Percentiles rank a stretch among this genome's conserved stretches.
These are phyloP conservation scores for Bubo scandiacus DNA, from an alignment of 2,113 vertebrate species.

Conservation along the genomic window DNA sequence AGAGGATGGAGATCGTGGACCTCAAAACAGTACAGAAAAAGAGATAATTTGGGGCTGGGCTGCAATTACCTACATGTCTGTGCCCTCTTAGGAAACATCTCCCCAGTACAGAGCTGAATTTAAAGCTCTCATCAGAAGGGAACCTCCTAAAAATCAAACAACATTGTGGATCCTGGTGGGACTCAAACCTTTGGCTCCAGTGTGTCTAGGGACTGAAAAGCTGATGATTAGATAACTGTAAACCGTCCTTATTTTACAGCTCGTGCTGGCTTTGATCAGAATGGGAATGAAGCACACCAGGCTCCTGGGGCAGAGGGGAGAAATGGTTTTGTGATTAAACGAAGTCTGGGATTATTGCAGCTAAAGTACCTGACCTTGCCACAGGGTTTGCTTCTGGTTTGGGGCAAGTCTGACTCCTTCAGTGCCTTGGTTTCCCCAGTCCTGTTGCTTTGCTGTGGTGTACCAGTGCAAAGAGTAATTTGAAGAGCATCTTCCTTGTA, in stretches of 20 bases:
- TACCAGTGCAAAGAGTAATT: neutral
- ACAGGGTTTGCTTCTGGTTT: neutral
- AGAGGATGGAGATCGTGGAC: neutral
- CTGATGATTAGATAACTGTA: slow-evolving; percentile 51
- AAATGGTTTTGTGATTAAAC: neutral
- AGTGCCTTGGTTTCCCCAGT: neutral
- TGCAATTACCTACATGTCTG: neutral
- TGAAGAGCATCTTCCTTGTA: accelerated
- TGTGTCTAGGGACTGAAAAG: neutral
- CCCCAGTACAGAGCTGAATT: neutral
- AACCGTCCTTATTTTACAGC: neutral
- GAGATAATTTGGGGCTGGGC: neutral
- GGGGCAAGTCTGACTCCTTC: neutral
- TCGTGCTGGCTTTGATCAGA: neutral
- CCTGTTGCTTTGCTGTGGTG: neutral
- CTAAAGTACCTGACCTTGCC: neutral
- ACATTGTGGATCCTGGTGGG: neutral
- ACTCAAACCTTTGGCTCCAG: slow-evolving; percentile 10
- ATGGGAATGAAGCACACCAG: neutral
- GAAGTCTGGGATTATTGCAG: neutral
- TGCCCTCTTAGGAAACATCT: neutral
- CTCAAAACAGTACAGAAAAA: neutral
- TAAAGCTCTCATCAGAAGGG: neutral
- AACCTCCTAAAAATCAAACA: neutral
- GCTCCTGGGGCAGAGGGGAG: neutral